Conservation (phyloP, 2,797 vertebrate species). For the Sitta carolinensis region DNA sequence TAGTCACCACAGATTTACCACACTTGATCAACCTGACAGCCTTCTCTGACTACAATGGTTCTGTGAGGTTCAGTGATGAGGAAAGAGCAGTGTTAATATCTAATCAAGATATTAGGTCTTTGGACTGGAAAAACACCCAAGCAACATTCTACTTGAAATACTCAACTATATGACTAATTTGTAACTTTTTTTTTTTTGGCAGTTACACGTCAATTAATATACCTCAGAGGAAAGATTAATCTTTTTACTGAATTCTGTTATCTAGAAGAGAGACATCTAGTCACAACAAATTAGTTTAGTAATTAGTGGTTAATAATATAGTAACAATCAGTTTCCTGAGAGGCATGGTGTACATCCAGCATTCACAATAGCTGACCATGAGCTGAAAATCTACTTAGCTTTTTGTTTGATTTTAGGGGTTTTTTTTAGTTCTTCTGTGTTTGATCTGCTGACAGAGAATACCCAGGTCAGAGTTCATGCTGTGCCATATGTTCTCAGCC, state of each 20-base stretch:
- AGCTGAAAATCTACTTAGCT: background rate
- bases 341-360: background rate
- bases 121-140: background rate
- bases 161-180: background rate
- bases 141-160: background rate
- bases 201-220: background rate
- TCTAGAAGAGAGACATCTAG: background rate
- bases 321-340: background rate
- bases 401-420: fast-evolving
- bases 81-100: background rate
- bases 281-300: background rate
- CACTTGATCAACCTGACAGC: background rate
- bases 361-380: background rate
- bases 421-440: background rate
- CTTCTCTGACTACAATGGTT: background rate
- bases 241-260: background rate
- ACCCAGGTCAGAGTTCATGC: background rate
- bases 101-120: background rate
- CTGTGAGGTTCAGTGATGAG: background rate
- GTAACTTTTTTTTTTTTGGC: background rate
- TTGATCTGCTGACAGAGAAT: background rate
- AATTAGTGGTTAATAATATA: background rate
- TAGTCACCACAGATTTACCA: background rate
- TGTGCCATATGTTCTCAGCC: background rate
- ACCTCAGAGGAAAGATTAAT: background rate